A percentile compares a stretch with the other conserved stretches of the same genome.
phyloP scores from a whole-genome alignment of 1,140 invertebrate genomes.

The Penaeus chinensis region DNA sequence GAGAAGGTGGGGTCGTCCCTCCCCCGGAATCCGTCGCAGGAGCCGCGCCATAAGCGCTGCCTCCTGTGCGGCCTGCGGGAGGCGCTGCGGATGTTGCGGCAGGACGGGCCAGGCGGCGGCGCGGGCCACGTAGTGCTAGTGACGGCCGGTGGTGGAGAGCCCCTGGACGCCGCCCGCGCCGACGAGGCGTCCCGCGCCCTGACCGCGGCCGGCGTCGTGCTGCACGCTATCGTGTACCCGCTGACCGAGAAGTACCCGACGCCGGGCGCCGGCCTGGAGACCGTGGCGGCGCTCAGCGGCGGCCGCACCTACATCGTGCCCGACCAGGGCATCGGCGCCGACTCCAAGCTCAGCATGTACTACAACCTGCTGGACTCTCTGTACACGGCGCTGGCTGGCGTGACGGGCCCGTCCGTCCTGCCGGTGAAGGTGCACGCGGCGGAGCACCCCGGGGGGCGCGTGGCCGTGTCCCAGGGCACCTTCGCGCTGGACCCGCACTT shows the following conservation, averaged over 20 bases:
- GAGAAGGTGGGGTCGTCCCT: constrained; percentile 63
- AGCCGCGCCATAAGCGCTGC: constrained; percentile 52
- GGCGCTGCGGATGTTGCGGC: constrained; percentile 44
- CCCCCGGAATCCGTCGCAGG: constrained; percentile 61
- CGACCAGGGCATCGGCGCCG: constrained; percentile 63
- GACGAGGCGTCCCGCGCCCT: constrained; percentile 35
- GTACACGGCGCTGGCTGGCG: constrained; percentile 50
- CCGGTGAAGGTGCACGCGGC: constrained; percentile 62
- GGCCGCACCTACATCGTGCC: constrained; percentile 55
- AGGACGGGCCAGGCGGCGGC: constrained; percentile 29
- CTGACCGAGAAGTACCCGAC: constrained; percentile 59
- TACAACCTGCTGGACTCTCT: constrained; percentile 63
- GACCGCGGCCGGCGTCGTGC: constrained; percentile 35
- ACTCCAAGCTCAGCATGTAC: constrained; percentile 63
- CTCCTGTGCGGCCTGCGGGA: constrained; percentile 58
- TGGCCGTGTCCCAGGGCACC: constrained; percentile 60
- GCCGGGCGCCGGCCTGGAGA: constrained; percentile 52
- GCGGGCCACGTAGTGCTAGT: constrained; percentile 57
- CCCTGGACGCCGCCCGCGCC: constrained; percentile 39
- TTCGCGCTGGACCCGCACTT: constrained; percentile 64
- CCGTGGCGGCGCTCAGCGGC: constrained; percentile 45
- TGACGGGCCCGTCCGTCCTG: constrained; percentile 46
- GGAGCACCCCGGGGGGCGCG: constrained; percentile 57
- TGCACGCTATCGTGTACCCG: constrained; percentile 62
- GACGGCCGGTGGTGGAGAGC: constrained; percentile 42